Evolutionary conservation across 1,140 invertebrate genomes (phyloP), one percentile per base, ranked within the genome.

Genomic region (Diplogasteroides magnus): DNA sequence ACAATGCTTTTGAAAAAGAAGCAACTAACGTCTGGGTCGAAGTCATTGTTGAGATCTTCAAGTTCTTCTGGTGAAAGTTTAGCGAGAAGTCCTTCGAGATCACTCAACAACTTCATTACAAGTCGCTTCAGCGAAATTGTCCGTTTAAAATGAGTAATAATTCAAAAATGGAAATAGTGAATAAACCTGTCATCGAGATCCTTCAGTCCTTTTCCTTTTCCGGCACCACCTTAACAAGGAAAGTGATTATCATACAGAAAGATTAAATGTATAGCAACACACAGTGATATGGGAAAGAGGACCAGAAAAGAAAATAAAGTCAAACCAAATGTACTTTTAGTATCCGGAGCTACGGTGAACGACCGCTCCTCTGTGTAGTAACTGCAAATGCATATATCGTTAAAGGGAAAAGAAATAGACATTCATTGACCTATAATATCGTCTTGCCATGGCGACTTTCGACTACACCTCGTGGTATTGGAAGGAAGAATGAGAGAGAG

Each of bases 31-130:
- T 98, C 95, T 76, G 96, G 95, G 87, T 98, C 96, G 71, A 98
- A 94, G 88, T 98, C 95, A 86, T 93, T 94, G 77, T 94, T 94
- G 71, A 98, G 87, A 84, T 97, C 91, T 78, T 94, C 94, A 62
- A 99, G 89, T 86, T 99, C 96, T 84, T 97, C 95, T 19, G 90
- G 88, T 67, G 94, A 91, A 60, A 99, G 87, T 82, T 97, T 92
- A 55, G 91, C 87, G 74, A 99, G 86, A n/a, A 98, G 86, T 77
- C 93, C 91, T 83, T 99, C 96, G 68, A 99, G 91, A 85, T 98
- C 94, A 78, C 96, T 89, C 37, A 48, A 48, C 37, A 48, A 11
- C 19, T 48, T 48, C 37, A 48, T 48, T 48, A 48, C 6, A 11
- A 48, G 6, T 48, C 37, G 37, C 6, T 48, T 48, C 37, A 48